A percentile compares a stretch with the other conserved stretches of the same genome.
phyloP scores from a whole-genome alignment of 2,797 vertebrate genomes.

The Morus bassanus region DNA sequence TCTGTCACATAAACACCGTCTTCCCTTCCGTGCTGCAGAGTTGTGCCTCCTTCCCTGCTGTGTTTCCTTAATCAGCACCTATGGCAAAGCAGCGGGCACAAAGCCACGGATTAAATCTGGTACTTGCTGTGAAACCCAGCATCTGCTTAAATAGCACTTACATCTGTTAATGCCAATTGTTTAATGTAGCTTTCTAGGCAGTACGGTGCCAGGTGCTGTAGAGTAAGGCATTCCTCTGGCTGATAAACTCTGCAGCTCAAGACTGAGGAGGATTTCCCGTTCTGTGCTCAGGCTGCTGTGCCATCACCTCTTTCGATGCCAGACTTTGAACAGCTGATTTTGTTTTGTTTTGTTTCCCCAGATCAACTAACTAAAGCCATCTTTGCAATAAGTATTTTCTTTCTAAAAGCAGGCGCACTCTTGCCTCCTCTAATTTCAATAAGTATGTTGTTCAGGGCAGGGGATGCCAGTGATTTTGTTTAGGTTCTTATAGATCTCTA shows the following conservation, averaged over 20 bases:
- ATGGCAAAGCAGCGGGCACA: constrained; percentile 5
- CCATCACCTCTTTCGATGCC: neutral
- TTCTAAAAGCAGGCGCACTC: neutral
- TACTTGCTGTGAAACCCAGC: neutral
- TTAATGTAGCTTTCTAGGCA: neutral
- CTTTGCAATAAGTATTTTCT: neutral
- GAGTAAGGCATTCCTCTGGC: neutral
- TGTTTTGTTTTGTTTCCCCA: neutral
- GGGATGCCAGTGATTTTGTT: neutral
- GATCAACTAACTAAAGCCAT: neutral
- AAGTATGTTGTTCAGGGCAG: neutral
- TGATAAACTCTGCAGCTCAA: neutral
- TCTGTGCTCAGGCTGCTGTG: neutral
- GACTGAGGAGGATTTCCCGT: neutral
- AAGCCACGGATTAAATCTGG: neutral
- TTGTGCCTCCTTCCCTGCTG: constrained; percentile 39
- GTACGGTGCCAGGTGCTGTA: neutral
- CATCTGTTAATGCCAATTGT: neutral
- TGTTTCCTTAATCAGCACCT: neutral
- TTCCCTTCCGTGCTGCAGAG: neutral
- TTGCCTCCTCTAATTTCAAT: neutral
- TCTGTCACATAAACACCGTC: constrained; percentile 37
- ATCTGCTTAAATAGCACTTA: neutral
- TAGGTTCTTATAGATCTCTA: neutral
- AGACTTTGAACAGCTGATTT: neutral